These are phyloP conservation scores for Tortricodes alternella DNA, from an alignment of 2,888 invertebrate species.

Conservation along the genomic window DNA sequence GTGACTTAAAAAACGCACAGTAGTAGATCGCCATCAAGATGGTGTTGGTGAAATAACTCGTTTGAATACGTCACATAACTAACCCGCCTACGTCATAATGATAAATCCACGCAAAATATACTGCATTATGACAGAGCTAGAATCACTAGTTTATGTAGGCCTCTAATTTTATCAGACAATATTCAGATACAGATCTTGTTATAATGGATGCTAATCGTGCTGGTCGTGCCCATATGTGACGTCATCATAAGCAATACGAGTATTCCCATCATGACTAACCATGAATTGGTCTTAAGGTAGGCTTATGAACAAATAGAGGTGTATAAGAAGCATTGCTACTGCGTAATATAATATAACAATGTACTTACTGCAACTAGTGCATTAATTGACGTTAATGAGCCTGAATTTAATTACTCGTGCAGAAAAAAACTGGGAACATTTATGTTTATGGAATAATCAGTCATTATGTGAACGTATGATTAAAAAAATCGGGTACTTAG, in stretches of 20 bases:
- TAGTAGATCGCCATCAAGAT: no score
- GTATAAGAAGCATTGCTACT: background rate
- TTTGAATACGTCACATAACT: background rate
- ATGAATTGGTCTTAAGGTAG: slow-evolving; percentile 15
- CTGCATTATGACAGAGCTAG: background rate
- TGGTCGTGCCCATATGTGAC: slow-evolving; percentile 25
- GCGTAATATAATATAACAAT: no score
- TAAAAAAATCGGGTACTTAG: no score
- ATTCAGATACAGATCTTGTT: background rate
- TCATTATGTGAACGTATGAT: no score
- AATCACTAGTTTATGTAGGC: background rate
- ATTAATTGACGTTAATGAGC: no score
- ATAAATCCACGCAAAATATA: background rate
- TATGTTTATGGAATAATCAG: no score
- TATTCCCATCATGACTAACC: slow-evolving; percentile 29
- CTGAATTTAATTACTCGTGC: no score
- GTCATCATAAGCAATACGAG: slow-evolving; percentile 13
- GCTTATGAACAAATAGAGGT: slow-evolving; percentile 2
- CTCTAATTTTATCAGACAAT: background rate
- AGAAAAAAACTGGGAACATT: no score
- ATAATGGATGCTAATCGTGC: slow-evolving; percentile 1
- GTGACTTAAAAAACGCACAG: no score
- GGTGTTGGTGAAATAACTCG: no score
- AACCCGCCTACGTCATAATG: background rate
- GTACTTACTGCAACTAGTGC: no score